Base-by-base conservation (phyloP, 2,888 invertebrate species). In the Sinopyrophorus schimmeli region DNA sequence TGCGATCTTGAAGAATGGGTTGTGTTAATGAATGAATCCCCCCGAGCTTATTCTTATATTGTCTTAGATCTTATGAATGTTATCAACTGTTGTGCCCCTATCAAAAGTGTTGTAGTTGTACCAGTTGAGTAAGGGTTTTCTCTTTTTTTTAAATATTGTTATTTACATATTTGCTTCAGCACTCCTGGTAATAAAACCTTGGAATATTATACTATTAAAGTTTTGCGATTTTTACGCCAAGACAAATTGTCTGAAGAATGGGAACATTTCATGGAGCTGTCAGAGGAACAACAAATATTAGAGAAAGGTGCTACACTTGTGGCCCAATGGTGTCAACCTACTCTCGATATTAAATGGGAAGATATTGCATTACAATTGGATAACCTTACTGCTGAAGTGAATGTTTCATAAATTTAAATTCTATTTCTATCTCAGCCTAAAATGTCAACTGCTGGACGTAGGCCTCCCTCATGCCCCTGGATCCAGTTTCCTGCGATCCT, bases 291-390 rank as follows among this genome's bases (percentile, higher is more conserved):
- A 35, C 80, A 80, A 58, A 68, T 73, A 14, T 63, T 80, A 24
- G 82, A 82, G 65, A 71, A 70, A 47, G 81, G 81, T 10, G 81
- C 82, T 6, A 70, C 74, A n/a, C 63, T 83, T 11, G 74, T 83
- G 3, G 77, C 82, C 5, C 79, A 80, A 59, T 83, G 83, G 83
- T 80, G 78, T 66, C 81, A 83, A 60, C 80, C 82, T 1, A 68
- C 75, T 35, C 64, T 77, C 15, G 72, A 75, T 12, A 61, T 73
- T 3, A 57, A 66, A 24, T 63, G 73, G 15, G 71, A 75, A 48
- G 66, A 70, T 3, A 75, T 82, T 12, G 69, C 72, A 1, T 60
- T 67, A 1, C 68, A 75, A 53, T 59, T 72, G 3, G 71, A 69
- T 73, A 23, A 70, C 67, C 72, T 76, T 12, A 61, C 71, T 2